These are phyloP conservation scores for Triplophysa rosa DNA, from an alignment of 2,113 vertebrate genomes.

Conservation along the genomic window DNA sequence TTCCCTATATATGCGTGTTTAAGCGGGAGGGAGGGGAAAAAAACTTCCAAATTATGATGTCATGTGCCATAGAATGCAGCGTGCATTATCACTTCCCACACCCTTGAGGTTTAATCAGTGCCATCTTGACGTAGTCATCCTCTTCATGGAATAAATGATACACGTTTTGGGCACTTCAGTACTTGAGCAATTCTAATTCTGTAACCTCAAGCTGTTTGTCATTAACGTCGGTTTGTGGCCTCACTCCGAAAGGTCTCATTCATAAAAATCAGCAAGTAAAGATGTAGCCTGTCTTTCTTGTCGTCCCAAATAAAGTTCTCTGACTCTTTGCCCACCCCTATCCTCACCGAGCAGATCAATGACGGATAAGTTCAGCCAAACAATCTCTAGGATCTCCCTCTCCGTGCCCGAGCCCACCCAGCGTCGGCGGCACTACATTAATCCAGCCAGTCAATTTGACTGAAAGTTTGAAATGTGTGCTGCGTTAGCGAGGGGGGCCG, in stretches of 20 bases:
- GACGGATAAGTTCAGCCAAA: constrained; percentile 63
- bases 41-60: constrained; percentile 63
- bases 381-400: constrained; percentile 70
- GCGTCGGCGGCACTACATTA: constrained; percentile 77
- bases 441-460: constrained; percentile 87
- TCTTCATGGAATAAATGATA: constrained; percentile 71
- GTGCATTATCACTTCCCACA: constrained; percentile 58
- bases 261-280: constrained; percentile 1
- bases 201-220: not conserved
- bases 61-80: constrained; percentile 66
- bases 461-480: constrained; percentile 87
- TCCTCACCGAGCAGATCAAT: constrained; percentile 35
- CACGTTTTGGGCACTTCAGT: constrained; percentile 18
- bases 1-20: constrained; percentile 66
- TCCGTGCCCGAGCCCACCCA: constrained; percentile 79
- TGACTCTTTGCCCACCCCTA: not conserved
- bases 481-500: constrained; percentile 78
- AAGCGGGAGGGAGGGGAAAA: constrained; percentile 62
- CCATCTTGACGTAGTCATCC: constrained; percentile 67
- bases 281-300: constrained; percentile 15
- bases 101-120: constrained; percentile 67
- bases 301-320: not conserved
- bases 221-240: not conserved
- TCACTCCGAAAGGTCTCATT: not conserved
- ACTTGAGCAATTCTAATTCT: not conserved